Evolutionary conservation across 1,140 invertebrate species (phyloP).

Genomic region (Apis florea): DNA sequence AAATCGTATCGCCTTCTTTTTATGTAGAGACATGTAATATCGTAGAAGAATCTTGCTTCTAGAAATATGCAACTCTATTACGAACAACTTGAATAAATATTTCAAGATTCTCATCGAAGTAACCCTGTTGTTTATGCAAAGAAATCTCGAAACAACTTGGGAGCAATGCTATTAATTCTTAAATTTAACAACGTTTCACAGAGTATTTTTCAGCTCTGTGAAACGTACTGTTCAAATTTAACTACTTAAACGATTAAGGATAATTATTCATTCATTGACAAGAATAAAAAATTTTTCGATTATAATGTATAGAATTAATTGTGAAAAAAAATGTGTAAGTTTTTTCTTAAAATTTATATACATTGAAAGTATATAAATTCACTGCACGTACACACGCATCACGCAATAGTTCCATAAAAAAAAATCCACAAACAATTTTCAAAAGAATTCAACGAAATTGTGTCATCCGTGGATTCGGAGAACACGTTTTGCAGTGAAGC

Average conservation of each 20-base stretch:
- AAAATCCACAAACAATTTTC: neutral
- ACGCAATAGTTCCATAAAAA: neutral
- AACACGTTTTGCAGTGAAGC: neutral
- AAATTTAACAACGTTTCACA: neutral
- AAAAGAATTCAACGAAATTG: neutral
- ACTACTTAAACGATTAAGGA: no score
- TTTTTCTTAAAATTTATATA: no score
- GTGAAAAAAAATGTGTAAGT: no score
- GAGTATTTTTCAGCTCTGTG: neutral
- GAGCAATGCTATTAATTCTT: neutral
- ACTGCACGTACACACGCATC: no score
- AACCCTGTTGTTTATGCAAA: neutral
- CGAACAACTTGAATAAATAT: slow-evolving; percentile 10
- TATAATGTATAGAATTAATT: no score
- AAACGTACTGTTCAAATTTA: neutral
- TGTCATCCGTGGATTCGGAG: neutral
- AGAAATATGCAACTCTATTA: neutral
- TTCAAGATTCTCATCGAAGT: neutral
- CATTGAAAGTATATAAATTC: no score
- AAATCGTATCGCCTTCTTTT: slow-evolving; percentile 9
- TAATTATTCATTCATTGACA: neutral
- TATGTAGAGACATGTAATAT: neutral
- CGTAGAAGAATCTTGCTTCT: neutral
- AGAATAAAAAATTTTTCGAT: no score
- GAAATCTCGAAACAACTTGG: neutral